Base-by-base conservation (phyloP, 1,140 invertebrate genomes). In the Zophobas atratus region DNA sequence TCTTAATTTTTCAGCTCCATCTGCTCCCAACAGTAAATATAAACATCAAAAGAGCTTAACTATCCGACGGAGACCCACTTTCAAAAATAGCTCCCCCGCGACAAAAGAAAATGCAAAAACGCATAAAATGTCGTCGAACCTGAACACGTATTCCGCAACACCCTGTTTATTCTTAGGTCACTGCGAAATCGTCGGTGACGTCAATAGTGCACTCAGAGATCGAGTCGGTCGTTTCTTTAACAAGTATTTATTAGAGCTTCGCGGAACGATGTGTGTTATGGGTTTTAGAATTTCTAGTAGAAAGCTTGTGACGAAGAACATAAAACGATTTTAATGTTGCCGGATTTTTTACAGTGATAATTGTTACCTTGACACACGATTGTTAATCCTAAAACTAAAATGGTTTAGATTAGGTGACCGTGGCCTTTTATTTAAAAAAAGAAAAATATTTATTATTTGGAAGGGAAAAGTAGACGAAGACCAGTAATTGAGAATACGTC, bases 161-260 rank as follows among this genome's bases (percentile, higher is more conserved):
- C 78, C 41, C 75, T 20, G 49, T 51, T 51, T 71, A 79, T 80
- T 77, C 76, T 76, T 74, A 78, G 73, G 60, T 79, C 63, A 67
- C 71, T 53, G 55, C 49, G 49, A 20, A 51, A 20, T 20, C n/a
- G 20, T 2, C 20, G 46, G 70, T 79, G 78, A 79, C 78, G 78
- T 79, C 78, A 79, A 79, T 79, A 75, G 67, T 79, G 78, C 77
- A 79, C 77, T 79, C 77, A 76, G 56, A 51, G 6, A 46, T 75
- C 55, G 49, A 51, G 70, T 46, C 5, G 46, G 6, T 71, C 43
- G 43, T 46, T 46, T 46, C 43, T 46, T 46, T 46, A 8, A 51
- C 49, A 51, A 51, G 0, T 51, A 51, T 51, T 51, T 51, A 51
- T 51, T n/a, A 32, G 55, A 57, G 55, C 0, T 57, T 35, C 35